Conservation (phyloP, 2,113 vertebrate species). For the Lontra canadensis region DNA sequence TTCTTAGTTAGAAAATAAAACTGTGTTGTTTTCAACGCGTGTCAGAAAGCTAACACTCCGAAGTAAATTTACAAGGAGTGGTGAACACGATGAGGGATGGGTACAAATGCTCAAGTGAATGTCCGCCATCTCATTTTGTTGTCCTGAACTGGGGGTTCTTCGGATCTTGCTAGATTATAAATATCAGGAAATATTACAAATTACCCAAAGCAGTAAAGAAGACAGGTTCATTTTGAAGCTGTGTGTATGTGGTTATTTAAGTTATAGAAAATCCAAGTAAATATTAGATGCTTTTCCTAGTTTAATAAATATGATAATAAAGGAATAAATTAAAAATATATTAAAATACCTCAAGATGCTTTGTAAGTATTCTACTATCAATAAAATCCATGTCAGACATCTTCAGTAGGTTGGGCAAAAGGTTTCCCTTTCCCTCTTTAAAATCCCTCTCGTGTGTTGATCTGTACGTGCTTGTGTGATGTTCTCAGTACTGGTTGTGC, state of each 20-base stretch:
- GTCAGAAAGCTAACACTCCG: background rate
- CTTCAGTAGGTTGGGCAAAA: background rate
- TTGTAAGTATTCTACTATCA: background rate
- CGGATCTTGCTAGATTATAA: background rate
- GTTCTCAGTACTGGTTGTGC: background rate
- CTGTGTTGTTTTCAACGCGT: background rate
- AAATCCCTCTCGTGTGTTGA: background rate
- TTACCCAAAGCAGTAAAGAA: background rate
- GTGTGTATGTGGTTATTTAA: background rate
- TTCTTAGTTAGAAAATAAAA: constrained; percentile 30
- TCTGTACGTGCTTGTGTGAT: background rate
- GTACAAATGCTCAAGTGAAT: background rate
- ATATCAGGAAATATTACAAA: background rate
- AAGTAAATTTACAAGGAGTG: constrained; percentile 43
- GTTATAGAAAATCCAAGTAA: background rate
- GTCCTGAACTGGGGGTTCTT: background rate
- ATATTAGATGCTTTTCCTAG: background rate
- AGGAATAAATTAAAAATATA: background rate
- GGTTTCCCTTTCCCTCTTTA: background rate
- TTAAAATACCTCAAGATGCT: background rate
- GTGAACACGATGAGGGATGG: background rate
- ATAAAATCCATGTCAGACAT: background rate
- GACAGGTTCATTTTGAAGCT: constrained; percentile 20
- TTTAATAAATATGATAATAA: constrained; percentile 9
- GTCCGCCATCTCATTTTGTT: background rate